Evolutionary conservation across 2,113 vertebrate genomes (phyloP).

Genomic region (Chamaetylas fuelleborni): DNA sequence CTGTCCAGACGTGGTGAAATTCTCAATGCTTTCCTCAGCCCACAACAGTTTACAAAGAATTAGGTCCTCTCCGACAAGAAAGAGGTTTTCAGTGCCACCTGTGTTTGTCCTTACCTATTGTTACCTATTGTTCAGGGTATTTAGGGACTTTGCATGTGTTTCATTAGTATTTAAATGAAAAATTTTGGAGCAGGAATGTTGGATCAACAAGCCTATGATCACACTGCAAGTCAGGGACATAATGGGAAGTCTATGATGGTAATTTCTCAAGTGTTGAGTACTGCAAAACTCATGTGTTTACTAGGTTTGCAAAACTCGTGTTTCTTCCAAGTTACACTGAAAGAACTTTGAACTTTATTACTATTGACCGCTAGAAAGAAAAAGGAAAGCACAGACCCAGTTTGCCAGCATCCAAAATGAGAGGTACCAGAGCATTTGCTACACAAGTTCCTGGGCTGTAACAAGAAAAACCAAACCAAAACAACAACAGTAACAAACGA

Average conservation of each 20-base stretch:
- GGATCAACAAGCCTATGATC: not conserved
- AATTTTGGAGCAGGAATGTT: not conserved
- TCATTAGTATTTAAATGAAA: not conserved
- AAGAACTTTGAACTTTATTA: not conserved
- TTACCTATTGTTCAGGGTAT: not conserved
- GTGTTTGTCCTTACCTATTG: not conserved
- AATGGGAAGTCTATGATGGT: not conserved
- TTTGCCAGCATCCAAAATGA: not conserved
- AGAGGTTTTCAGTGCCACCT: not conserved
- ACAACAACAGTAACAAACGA: accelerated
- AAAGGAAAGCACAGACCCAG: not conserved
- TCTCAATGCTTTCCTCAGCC: not conserved
- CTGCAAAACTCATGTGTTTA: not conserved
- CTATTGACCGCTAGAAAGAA: not conserved
- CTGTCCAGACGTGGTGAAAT: not conserved
- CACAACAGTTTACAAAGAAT: not conserved
- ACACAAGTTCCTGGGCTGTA: not conserved
- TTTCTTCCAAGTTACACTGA: not conserved
- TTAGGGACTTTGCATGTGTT: not conserved
- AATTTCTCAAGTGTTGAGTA: not conserved
- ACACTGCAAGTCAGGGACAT: not conserved
- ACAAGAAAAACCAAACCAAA: not conserved
- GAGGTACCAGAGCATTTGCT: not conserved
- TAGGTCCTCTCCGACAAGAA: not conserved
- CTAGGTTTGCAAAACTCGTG: too few relatives aligned